Evolutionary conservation across 2,888 invertebrate genomes (phyloP).

Genomic region (Girardia tigrina): DNA sequence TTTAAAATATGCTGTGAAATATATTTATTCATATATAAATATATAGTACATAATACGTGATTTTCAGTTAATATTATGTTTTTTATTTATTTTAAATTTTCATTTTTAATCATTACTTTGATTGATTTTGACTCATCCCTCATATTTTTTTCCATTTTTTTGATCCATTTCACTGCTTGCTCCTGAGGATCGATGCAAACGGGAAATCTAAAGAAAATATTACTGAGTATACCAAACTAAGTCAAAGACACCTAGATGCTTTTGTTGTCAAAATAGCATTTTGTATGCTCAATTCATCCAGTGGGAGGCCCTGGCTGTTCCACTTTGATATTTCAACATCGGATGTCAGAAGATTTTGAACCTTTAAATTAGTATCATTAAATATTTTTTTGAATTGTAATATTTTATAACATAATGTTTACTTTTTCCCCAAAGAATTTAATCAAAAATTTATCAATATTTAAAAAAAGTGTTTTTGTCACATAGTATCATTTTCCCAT

Average conservation of each 20-base stretch:
- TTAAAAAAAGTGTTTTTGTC: too few species aligned
- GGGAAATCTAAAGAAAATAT: constrained; percentile 37
- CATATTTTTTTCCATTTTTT: constrained; percentile 37
- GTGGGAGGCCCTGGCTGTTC: constrained; percentile 37
- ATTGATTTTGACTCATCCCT: constrained; percentile 34
- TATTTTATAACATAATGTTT: neutral
- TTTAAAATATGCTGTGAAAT: too few species aligned
- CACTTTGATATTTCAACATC: constrained; percentile 35
- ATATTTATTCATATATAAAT: too few species aligned
- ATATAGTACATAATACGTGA: too few species aligned
- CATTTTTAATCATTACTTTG: constrained; percentile 29
- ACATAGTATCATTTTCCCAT: too few species aligned
- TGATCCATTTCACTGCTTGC: constrained; percentile 38
- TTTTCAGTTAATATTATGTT: too few species aligned
- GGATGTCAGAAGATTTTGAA: constrained; percentile 20
- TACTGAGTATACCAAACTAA: too few species aligned
- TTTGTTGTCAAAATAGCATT: constrained; percentile 38
- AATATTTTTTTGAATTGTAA: neutral
- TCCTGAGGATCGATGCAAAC: constrained; percentile 38
- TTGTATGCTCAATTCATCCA: constrained; percentile 37
- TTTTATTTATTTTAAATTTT: too few species aligned
- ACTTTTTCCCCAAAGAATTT: too few species aligned
- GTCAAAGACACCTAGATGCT: constrained; percentile 6
- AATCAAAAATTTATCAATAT: too few species aligned
- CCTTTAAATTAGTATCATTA: neutral